Percentiles rank a stretch among this genome's conserved stretches.
Evolutionary conservation across 2,888 invertebrate species (phyloP).

Genomic region (Physocephala rufipes): DNA sequence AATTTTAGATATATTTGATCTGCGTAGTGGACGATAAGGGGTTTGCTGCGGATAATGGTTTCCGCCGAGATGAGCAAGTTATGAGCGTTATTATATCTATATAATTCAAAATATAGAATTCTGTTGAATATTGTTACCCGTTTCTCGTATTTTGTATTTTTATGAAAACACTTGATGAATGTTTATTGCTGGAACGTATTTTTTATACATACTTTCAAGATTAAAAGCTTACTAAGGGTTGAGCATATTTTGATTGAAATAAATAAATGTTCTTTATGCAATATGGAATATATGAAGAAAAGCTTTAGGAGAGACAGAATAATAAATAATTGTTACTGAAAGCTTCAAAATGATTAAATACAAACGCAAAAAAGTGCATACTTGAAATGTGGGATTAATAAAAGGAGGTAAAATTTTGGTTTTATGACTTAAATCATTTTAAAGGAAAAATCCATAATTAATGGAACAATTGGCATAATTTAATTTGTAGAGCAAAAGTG

Average conservation of each 20-base stretch:
- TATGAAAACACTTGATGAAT: slow-evolving; percentile 21
- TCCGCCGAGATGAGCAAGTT: background rate
- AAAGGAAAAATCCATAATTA: too few relatives aligned
- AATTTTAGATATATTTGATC: too few relatives aligned
- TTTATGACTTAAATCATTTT: background rate
- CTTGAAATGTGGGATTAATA: too few relatives aligned
- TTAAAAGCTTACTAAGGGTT: background rate
- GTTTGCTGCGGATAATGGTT: background rate
- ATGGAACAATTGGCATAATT: too few relatives aligned
- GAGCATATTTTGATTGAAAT: background rate
- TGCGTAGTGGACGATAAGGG: background rate
- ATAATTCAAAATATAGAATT: background rate
- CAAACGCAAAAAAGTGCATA: too few relatives aligned
- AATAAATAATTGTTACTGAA: too few relatives aligned
- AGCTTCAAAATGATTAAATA: too few relatives aligned
- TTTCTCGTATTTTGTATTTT: slow-evolving; percentile 27
- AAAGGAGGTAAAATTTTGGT: background rate
- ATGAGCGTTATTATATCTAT: too few relatives aligned
- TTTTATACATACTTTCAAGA: background rate
- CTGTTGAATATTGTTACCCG: slow-evolving; percentile 6
- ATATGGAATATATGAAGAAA: background rate
- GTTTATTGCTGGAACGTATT: slow-evolving; percentile 13
- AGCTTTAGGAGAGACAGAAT: too few relatives aligned
- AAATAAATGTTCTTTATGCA: background rate
- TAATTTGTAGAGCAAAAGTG: background rate